These are phyloP conservation scores for Trichomycterus rosablanca DNA, from an alignment of 2,113 vertebrate species.

Conservation along the genomic window DNA sequence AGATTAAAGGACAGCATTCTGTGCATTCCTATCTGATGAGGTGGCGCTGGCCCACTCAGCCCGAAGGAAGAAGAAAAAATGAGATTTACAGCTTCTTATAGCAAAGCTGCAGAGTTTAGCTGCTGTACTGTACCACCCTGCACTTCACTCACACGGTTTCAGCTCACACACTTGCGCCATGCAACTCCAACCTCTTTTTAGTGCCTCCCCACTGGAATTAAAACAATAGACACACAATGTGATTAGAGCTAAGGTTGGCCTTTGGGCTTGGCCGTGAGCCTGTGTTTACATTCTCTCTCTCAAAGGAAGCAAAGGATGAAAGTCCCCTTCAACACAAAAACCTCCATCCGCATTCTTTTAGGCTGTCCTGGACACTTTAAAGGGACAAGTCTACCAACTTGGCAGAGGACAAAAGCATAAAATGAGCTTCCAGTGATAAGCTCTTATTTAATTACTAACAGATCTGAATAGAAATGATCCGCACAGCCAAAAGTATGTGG, in stretches of 20 bases:
- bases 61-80: slow-evolving; percentile 27
- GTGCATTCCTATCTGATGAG: slow-evolving; percentile 86
- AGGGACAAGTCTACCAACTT: slow-evolving; percentile 49
- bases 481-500: no score
- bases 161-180: neutral
- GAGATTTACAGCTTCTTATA: slow-evolving; percentile 15
- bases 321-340: slow-evolving; percentile 71
- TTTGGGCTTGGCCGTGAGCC: slow-evolving; percentile 71
- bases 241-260: slow-evolving; percentile 34
- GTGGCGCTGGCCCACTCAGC: slow-evolving; percentile 37
- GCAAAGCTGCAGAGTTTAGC: neutral
- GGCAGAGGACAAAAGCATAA: slow-evolving; percentile 29
- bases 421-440: slow-evolving; percentile 15
- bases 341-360: slow-evolving; percentile 72
- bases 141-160: slow-evolving; percentile 12
- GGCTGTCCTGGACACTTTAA: slow-evolving; percentile 66
- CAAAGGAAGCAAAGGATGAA: slow-evolving; percentile 84
- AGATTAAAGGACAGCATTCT: slow-evolving; percentile 93
- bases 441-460: slow-evolving; percentile 26
- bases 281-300: slow-evolving; percentile 91
- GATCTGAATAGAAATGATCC: no score
- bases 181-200: slow-evolving; percentile 6
- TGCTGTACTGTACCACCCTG: slow-evolving; percentile 39
- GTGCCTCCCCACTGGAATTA: slow-evolving; percentile 37
- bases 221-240: slow-evolving; percentile 44